Evolutionary conservation across 2,797 vertebrate genomes (phyloP).

Genomic region (Acanthurus tractus): DNA sequence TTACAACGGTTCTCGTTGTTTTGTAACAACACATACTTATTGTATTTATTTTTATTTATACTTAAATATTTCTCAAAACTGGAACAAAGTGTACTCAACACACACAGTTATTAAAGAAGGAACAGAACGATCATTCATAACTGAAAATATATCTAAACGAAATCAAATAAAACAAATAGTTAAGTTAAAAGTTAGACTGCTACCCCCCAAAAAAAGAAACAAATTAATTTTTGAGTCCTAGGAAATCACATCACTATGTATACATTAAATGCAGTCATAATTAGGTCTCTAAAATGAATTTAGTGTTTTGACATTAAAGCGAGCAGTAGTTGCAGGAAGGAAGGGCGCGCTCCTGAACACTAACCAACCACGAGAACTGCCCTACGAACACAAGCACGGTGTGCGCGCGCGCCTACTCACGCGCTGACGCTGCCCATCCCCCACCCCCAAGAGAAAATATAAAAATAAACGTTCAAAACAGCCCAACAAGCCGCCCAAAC

Average conservation of each 20-base stretch:
- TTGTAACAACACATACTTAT: neutral
- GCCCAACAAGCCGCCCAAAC: conserved; percentile 49
- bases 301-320: conserved; percentile 43
- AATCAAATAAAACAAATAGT: neutral
- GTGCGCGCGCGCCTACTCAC: conserved; percentile 69
- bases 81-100: neutral
- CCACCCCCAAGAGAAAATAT: conserved; percentile 76
- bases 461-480: conserved; percentile 71
- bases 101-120: neutral
- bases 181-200: too few species aligned
- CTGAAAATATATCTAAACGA: neutral
- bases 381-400: conserved; percentile 57
- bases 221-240: too few species aligned
- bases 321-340: conserved; percentile 67
- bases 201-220: too few species aligned
- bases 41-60: neutral
- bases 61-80: neutral
- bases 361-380: conserved; percentile 63
- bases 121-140: neutral
- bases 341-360: conserved; percentile 70
- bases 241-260: too few species aligned
- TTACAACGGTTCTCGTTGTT: neutral
- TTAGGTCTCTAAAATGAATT: neutral
- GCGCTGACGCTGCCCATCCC: conserved; percentile 85
- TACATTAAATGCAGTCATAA: too few species aligned